Conservation (phyloP, 2,888 invertebrate species). For the Petrolisthes cinctipes region DNA sequence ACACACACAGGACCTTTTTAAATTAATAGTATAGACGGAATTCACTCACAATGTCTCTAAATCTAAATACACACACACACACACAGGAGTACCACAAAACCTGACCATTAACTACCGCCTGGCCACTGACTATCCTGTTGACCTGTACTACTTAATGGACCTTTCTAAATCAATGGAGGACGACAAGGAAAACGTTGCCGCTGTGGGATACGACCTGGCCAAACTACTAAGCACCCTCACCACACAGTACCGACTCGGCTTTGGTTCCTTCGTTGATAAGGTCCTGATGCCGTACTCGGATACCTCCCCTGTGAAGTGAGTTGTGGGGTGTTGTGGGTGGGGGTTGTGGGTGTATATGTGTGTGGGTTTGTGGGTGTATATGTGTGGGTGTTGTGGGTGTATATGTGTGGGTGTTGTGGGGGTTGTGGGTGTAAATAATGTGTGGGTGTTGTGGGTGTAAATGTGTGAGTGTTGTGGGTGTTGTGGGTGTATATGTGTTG, state of each 20-base stretch:
- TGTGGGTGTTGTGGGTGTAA: too few relatives aligned
- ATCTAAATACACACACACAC: too few relatives aligned
- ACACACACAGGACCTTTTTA: not conserved
- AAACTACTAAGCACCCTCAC: constrained; percentile 91
- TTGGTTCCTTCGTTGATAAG: constrained; percentile 95
- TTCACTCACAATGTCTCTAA: not conserved
- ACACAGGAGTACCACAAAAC: constrained; percentile 69
- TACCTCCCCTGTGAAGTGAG: constrained; percentile 28
- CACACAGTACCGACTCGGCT: constrained; percentile 90
- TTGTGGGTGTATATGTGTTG: too few relatives aligned
- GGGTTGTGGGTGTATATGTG: not conserved
- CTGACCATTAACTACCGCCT: constrained; percentile 44
- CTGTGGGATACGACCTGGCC: constrained; percentile 84
- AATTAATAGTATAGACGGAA: not conserved
- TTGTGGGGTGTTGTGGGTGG: not conserved
- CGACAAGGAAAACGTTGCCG: constrained; percentile 93
- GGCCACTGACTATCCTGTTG: constrained; percentile 89
- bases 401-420: too few relatives aligned
- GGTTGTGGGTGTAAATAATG: too few relatives aligned
- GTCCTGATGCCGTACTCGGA: constrained; percentile 93
- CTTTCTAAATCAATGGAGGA: constrained; percentile 98
- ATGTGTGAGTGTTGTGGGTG: too few relatives aligned
- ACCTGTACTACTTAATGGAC: constrained; percentile 99
- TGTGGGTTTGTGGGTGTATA: too few relatives aligned
- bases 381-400: too few relatives aligned